phyloP scores from a whole-genome alignment of 2,113 vertebrate species.

The Axis porcinus region DNA sequence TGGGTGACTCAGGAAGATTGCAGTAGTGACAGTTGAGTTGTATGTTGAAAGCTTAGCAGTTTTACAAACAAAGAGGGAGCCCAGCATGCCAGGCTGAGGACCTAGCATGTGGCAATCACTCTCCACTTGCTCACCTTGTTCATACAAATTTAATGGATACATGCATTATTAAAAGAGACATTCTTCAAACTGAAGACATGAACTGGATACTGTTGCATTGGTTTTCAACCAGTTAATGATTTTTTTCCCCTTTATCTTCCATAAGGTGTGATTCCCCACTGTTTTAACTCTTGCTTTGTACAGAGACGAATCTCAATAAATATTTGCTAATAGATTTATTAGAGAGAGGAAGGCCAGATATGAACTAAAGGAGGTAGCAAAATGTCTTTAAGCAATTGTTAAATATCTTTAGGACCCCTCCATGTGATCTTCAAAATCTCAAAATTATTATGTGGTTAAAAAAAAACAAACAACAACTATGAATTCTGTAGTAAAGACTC shows the following conservation, averaged over 20 bases:
- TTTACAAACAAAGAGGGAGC: background rate
- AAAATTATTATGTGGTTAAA: constrained; percentile 2
- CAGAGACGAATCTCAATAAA: constrained; percentile 44
- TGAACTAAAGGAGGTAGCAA: background rate
- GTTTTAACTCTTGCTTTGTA: constrained; percentile 23
- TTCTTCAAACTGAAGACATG: constrained; percentile 43
- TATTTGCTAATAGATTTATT: constrained; percentile 53
- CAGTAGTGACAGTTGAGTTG: background rate
- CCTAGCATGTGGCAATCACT: background rate
- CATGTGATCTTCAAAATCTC: background rate
- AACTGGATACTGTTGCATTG: constrained; percentile 26
- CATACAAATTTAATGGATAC: constrained; percentile 43
- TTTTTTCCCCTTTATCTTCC: constrained; percentile 18
- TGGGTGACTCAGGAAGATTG: background rate
- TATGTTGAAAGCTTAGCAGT: background rate
- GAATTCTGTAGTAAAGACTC: background rate
- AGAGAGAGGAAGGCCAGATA: background rate
- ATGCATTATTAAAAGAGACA: constrained; percentile 32
- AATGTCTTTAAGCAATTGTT: constrained; percentile 21
- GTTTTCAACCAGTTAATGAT: constrained; percentile 58
- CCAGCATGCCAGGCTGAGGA: background rate
- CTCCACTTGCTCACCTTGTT: constrained; percentile 18
- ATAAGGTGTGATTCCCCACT: background rate
- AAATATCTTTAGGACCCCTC: background rate
- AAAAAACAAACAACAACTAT: background rate